A percentile compares a stretch with the other conserved stretches of the same genome.
phyloP scores from a whole-genome alignment of 2,888 invertebrate species.

The Polylopha cassiicola region DNA sequence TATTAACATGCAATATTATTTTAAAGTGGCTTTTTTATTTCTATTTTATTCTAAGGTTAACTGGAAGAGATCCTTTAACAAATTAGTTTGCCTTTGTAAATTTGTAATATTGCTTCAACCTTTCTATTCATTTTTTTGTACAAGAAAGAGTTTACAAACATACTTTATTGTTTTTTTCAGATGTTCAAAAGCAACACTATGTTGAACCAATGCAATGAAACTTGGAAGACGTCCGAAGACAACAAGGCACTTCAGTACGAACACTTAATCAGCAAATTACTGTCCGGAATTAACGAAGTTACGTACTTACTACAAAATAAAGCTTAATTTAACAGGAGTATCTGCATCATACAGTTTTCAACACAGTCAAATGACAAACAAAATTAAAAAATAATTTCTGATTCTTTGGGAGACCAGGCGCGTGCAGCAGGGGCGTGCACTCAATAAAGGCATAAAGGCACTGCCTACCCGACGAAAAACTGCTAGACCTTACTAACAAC shows the following conservation, averaged over 20 bases:
- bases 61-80: background rate
- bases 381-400: background rate
- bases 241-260: conserved; percentile 45
- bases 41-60: background rate
- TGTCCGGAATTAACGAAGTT: conserved; percentile 58
- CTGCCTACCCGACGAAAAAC: too few relatives aligned
- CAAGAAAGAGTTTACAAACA: too few relatives aligned
- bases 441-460: too few relatives aligned
- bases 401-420: too few relatives aligned
- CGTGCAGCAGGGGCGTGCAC: too few relatives aligned
- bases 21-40: too few relatives aligned
- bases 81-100: background rate
- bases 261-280: conserved; percentile 51
- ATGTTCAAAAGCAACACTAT: conserved; percentile 56
- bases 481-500: too few relatives aligned
- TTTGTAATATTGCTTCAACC: background rate
- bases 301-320: conserved; percentile 55
- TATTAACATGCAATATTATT: too few relatives aligned
- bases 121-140: conserved; percentile 1
- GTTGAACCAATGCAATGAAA: conserved; percentile 43
- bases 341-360: background rate
- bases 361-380: background rate
- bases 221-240: conserved; percentile 33
- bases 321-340: conserved; percentile 33
- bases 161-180: conserved; percentile 36